Base-by-base conservation (phyloP, 2,113 vertebrate species). In the Notothenia rossii region DNA sequence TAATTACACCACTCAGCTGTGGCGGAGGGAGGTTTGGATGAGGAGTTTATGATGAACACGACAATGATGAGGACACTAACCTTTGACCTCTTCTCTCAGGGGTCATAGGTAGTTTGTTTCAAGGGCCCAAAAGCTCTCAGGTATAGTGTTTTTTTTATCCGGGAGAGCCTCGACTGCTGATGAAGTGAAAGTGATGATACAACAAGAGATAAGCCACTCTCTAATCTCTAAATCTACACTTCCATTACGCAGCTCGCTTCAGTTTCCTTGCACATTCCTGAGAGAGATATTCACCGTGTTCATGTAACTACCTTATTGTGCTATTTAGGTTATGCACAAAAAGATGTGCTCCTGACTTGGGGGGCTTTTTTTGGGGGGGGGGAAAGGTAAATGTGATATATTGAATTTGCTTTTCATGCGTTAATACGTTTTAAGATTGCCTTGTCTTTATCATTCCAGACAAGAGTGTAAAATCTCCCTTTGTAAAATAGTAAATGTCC, bases 181-280 rank as follows among this genome's bases (percentile, higher is more conserved):
- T 33, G 43, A 45, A 61, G 22, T 53, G 7, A 77, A 62, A 49
- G 18, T 25, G 50, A 78, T 18, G 50, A 79, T 56, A 55, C 18
- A 63, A 56, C n/a, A n/a, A 63, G 22, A 33, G 72, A 75, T 74
- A 33, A 65, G 20, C 12, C 40, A 33, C 20, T 7, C 20, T 45
- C 10, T 29, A n/a, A 60, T 53, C 63, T 69, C n/a, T 61, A 61
- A 61, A 69, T 61, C 56, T 59, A 14, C 25, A 17, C 29, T 15
- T 61, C 33, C 20, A 60, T 10, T 59, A 25, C 13, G n/a, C 43
- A 17, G 25, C 48, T 75, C 22, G 0, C 8, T 67, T 22, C 43
- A 12, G 5, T 51, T n/a, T 40, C n/a, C 14, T 4, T 10, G 33
- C 53, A 75, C 46, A 58, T 66, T 58, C 17, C 40, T 40, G 12